Percentiles rank a stretch among this genome's conserved stretches.
Conservation (phyloP, 2,888 invertebrate species). For the Bedellia somnulentella region DNA sequence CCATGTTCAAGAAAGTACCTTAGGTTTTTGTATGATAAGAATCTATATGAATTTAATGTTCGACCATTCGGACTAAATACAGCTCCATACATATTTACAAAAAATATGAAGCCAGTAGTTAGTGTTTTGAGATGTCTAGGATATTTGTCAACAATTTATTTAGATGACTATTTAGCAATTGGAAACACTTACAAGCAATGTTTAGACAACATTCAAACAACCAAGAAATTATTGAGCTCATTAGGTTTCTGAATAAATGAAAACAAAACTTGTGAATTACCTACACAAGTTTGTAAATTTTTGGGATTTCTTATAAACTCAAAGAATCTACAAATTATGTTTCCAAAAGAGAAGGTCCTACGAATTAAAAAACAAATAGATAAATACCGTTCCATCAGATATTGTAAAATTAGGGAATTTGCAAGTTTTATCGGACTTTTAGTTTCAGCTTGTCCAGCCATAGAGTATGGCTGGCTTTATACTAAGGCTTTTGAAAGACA, state of each 20-base stretch:
- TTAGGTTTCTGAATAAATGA: background rate
- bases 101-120: conserved; percentile 8
- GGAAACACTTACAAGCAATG: conserved; percentile 6
- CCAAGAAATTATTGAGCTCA: background rate
- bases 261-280: conserved; percentile 3
- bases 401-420: conserved; percentile 2
- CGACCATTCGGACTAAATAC: conserved; percentile 3
- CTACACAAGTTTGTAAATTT: conserved; percentile 1
- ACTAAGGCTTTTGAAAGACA: conserved; percentile 2
- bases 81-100: conserved; percentile 8
- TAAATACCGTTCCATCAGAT: background rate
- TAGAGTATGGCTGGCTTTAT: conserved; percentile 3
- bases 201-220: conserved; percentile 4
- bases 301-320: conserved; percentile 5
- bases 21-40: conserved; percentile 3
- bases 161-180: conserved; percentile 7
- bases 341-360: conserved; percentile 4
- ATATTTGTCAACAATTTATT: conserved; percentile 7
- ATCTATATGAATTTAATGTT: conserved; percentile 7
- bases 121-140: conserved; percentile 6
- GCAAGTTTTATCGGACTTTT: conserved; percentile 1
- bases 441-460: too few relatives aligned
- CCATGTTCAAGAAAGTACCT: conserved; percentile 4
- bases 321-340: background rate
- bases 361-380: conserved; percentile 1